Evolutionary conservation across 2,888 invertebrate species (phyloP).

Genomic region (Philaethria dido): DNA sequence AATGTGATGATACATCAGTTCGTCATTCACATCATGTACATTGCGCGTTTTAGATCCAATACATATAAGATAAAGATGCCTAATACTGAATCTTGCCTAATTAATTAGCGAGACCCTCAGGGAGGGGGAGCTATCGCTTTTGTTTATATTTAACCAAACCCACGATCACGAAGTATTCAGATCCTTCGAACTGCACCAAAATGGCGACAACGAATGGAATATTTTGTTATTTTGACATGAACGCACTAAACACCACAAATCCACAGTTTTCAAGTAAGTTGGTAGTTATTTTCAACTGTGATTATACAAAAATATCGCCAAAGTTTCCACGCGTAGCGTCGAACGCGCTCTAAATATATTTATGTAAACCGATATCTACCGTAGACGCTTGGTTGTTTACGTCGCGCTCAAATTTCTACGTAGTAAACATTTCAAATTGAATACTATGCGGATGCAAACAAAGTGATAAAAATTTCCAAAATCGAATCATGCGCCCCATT

Average conservation of each 20-base stretch:
- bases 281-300: slow-evolving; percentile 41
- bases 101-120: no score
- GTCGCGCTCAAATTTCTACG: slow-evolving; percentile 49
- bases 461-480: slow-evolving; percentile 60
- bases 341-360: slow-evolving; percentile 36
- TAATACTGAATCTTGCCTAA: no score
- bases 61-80: no score
- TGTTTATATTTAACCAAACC: background rate
- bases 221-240: background rate
- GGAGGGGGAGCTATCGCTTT: background rate
- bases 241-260: slow-evolving; percentile 16
- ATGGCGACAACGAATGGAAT: background rate
- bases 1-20: no score
- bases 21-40: no score
- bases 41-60: no score
- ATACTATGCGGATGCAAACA: slow-evolving; percentile 54
- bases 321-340: slow-evolving; percentile 36
- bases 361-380: slow-evolving; percentile 39
- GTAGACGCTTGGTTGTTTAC: slow-evolving; percentile 51
- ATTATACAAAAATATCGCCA: slow-evolving; percentile 43
- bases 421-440: slow-evolving; percentile 45
- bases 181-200: background rate
- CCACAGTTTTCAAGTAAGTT: slow-evolving; percentile 29
- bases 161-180: background rate
- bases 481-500: slow-evolving; percentile 69